Base-by-base conservation (phyloP, 2,888 invertebrate genomes). In the Agriopis marginaria region DNA sequence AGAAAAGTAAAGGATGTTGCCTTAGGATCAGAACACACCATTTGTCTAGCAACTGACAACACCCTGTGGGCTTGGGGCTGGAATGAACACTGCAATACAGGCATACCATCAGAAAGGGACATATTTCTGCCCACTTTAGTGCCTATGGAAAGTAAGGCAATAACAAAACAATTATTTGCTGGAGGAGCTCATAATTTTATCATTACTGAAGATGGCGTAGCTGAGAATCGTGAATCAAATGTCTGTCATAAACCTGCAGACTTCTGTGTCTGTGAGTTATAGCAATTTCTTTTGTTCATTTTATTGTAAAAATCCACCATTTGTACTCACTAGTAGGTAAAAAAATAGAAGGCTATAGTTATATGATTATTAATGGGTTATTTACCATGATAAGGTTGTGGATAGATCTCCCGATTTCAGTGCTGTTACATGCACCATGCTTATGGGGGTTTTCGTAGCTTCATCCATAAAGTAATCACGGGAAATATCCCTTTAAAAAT, bases 81-180 rank as follows among this genome's bases (percentile, higher is more conserved):
- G 98, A 98, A 98, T 89, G 98, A 98, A 82, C 98, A 98, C 90
- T 97, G 97, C 50, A 98, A 97, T 85, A 98, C 98, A 80, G 98
- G 98, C 64, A 96, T 83, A 49, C 74, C 74, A 54, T 78, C 95
- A 42, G 83, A 88, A 17, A 80, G 81, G 64, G 77, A 79, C 63
- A 86, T 93, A 17, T 82, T 81, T 69, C 70, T 72, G 55, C 94
- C 94, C 23, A 89, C 88, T 17, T 72, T 84, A 76, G 86, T 94
- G 49, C 82, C 84, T 51, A 70, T 92, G 42, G 80, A 86, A 56
- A 73, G 68, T 56, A 80, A 77, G 75, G 68, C 68, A 50, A 73
- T 68, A 67, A 86, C 92, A 54, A 86, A 79, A 54, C 84, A 87
- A 73, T 86, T 92, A 58, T 94, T 84, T 82, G 86, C 90, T 69